Base-by-base conservation (phyloP, 2,888 invertebrate species). In the Parnassius smintheus region DNA sequence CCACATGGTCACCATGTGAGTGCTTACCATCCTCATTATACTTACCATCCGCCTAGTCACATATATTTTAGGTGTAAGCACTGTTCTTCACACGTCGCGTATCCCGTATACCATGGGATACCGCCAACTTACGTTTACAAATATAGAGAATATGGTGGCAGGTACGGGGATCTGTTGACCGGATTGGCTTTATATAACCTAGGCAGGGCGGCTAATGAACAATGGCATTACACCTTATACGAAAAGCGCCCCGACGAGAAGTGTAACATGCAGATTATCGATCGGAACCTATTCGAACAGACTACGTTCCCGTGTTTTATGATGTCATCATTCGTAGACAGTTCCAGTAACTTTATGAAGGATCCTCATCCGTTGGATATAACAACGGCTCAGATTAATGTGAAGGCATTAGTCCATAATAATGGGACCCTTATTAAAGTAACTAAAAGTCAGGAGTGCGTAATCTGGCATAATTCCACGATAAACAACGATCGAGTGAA, bases 131-230 rank as follows among this genome's bases (percentile, higher is more conserved):
- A 91, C 72, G 85, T 91, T 25, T 89, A 87, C 72, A 81, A 79
- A 58, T 90, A 81, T 69, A 76, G 85, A 44, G 88, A 89, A 61
- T 84, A 83, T 9, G 77, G 78, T 2, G 84, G 78, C 61, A 76
- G 85, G 65, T 90, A 81, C 65, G 81, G 85, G 2, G 81, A 83
- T 56, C 66, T 91, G 18, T 69, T 91, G 50, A 82, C 88, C 2
- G 91, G 91, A 9, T 75, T 91, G 35, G 86, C 91, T 9, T 70
- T 91, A 12, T 91, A 89, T 73, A 91, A 91, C 69, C 75, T 91
- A 49, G 91, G 90, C 42, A 79, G 87, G 69, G 78, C 87, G 0
- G 66, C 76, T 2, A 72, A 73, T 25, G 79, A 77, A 13, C 74
- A 80, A 11, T 75, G 75, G 75, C 73, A 82, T 53, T 72, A 80